Conservation (phyloP, 2,113 vertebrate genomes). For the Enhydra lutris region DNA sequence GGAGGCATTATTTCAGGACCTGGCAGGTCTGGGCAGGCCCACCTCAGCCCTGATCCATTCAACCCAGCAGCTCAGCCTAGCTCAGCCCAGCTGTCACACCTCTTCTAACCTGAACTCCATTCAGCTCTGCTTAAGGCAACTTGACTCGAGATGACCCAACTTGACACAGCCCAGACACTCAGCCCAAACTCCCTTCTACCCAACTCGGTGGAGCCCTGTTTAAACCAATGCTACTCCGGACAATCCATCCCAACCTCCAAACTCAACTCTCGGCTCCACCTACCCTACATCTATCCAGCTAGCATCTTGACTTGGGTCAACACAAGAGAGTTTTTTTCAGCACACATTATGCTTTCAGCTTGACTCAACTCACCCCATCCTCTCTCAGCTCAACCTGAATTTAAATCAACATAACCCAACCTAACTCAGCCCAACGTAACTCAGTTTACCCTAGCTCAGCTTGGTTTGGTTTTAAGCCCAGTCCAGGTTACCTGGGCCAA, state of each 20-base stretch:
- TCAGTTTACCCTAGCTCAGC: background rate
- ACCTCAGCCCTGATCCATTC: background rate
- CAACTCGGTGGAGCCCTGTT: background rate
- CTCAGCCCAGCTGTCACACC: background rate
- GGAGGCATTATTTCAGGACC: conserved; percentile 82
- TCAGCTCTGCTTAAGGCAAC: background rate
- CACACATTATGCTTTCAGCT: background rate
- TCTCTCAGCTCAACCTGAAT: background rate
- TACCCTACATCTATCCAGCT: background rate
- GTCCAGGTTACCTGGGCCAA: background rate
- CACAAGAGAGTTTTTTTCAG: background rate
- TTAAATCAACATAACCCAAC: background rate
- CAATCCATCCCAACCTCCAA: background rate
- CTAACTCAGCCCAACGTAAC: background rate
- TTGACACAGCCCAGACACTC: background rate
- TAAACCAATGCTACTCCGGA: background rate
- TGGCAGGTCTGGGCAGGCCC: background rate
- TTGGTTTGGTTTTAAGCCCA: background rate
- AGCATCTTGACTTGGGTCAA: background rate
- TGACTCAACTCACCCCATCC: background rate
- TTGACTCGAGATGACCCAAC: background rate
- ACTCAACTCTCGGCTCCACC: background rate
- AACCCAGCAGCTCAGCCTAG: background rate
- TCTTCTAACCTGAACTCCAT: background rate
- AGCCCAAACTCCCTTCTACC: background rate